These are phyloP conservation scores for Caenorhabditis doughertyi DNA, from an alignment of 2,888 invertebrate genomes.

Conservation along the genomic window DNA sequence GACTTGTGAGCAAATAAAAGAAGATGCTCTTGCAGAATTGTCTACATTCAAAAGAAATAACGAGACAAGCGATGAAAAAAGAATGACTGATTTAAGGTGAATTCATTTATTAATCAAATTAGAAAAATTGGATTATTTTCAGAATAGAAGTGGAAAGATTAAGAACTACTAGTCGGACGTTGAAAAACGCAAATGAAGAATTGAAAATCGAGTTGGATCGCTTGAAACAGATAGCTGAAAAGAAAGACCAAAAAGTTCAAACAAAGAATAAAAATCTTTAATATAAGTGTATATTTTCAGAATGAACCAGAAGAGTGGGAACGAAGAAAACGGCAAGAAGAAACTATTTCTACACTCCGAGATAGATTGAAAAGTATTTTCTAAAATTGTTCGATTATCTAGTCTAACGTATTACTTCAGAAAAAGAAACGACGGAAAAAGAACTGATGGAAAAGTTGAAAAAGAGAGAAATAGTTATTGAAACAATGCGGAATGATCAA, in stretches of 20 bases:
- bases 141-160: conserved; percentile 58
- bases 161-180: conserved; percentile 16
- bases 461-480: conserved; percentile 53
- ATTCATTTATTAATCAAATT: background rate
- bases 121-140: background rate
- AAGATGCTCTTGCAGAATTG: conserved; percentile 68
- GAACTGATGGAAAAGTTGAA: conserved; percentile 59
- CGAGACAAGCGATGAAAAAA: conserved; percentile 51
- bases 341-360: conserved; percentile 28
- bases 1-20: conserved; percentile 72
- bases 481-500: conserved; percentile 57
- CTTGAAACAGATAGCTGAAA: conserved; percentile 50
- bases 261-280: background rate
- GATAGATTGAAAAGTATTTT: conserved; percentile 40
- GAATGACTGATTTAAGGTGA: conserved; percentile 52
- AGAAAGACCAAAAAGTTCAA: conserved; percentile 32
- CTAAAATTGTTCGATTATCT: no score
- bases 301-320: conserved; percentile 60
- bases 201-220: conserved; percentile 60
- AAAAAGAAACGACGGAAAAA: conserved; percentile 48
- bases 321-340: conserved; percentile 46
- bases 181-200: conserved; percentile 45
- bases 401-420: conserved; percentile 19
- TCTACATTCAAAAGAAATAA: conserved; percentile 57
- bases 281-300: conserved; percentile 33